Conservation (phyloP, 2,888 invertebrate genomes). For the Oscheius sp. region DNA sequence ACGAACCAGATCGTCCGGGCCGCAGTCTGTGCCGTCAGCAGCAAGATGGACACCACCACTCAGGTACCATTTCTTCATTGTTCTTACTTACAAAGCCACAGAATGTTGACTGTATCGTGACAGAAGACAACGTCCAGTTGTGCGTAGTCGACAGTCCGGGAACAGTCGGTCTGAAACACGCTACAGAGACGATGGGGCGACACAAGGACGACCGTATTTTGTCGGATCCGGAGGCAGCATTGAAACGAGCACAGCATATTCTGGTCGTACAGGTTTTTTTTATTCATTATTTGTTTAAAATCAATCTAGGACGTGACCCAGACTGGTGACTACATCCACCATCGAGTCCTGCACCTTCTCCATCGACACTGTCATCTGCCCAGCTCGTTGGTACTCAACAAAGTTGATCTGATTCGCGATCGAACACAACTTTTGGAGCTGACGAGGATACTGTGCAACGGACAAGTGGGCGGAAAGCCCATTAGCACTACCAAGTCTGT, state of each 20-base stretch:
- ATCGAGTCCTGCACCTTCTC: conserved; percentile 69
- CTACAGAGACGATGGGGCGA: conserved; percentile 57
- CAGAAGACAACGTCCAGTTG: conserved; percentile 81
- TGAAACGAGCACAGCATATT: conserved; percentile 67
- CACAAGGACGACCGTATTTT: conserved; percentile 55
- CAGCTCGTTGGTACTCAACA: conserved; percentile 88
- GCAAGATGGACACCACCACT: conserved; percentile 82
- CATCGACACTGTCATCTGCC: conserved; percentile 71
- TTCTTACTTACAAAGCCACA: conserved; percentile 30
- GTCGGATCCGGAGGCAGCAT: conserved; percentile 68
- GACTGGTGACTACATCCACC: conserved; percentile 70
- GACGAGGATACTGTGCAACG: conserved; percentile 81
- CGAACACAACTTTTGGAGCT: conserved; percentile 83
- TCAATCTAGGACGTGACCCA: conserved; percentile 63
- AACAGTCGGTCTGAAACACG: conserved; percentile 77
- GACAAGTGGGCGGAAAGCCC: conserved; percentile 73
- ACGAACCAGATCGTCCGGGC: conserved; percentile 85
- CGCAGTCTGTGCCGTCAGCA: conserved; percentile 89
- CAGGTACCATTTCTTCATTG: conserved; percentile 41
- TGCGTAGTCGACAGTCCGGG: conserved; percentile 93
- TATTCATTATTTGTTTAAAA: too few relatives aligned
- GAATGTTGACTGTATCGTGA: conserved; percentile 60
- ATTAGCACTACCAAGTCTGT: conserved; percentile 45
- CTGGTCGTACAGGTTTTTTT: conserved; percentile 65
- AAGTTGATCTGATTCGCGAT: conserved; percentile 79